Percentiles rank a stretch among this genome's conserved stretches.
Evolutionary conservation across 2,797 vertebrate species (phyloP).

Genomic region (Adrianichthys oophorus): DNA sequence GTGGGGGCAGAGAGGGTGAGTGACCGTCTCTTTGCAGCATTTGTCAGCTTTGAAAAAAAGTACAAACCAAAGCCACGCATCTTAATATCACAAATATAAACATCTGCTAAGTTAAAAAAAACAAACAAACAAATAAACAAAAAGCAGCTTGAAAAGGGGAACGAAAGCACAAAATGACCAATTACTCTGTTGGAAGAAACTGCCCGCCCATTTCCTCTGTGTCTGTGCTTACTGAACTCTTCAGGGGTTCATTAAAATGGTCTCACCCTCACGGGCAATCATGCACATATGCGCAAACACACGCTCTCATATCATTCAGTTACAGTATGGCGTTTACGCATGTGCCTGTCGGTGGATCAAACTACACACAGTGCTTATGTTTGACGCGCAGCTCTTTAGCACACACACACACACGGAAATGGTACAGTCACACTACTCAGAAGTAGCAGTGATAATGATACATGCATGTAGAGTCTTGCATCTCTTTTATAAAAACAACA

Average conservation of each 20-base stretch:
- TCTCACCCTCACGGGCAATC: conserved; percentile 14
- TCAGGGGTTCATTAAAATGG: conserved; percentile 40
- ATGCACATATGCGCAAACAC: conserved; percentile 24
- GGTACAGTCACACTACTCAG: conserved; percentile 46
- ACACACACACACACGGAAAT: conserved; percentile 40
- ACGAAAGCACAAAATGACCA: conserved; percentile 56
- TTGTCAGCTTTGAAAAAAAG: conserved; percentile 52
- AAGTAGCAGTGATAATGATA: conserved; percentile 48
- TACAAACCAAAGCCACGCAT: conserved; percentile 25
- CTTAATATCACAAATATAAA: conserved; percentile 22
- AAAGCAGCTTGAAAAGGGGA: conserved; percentile 39
- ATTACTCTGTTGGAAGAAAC: conserved; percentile 60
- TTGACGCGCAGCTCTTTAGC: conserved; percentile 11
- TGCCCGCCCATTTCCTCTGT: conserved; percentile 41
- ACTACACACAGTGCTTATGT: conserved; percentile 44
- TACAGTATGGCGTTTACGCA: conserved; percentile 40
- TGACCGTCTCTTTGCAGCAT: conserved; percentile 42
- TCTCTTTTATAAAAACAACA: conserved; percentile 50
- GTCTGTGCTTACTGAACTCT: conserved; percentile 36
- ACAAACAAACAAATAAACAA: conserved; percentile 26
- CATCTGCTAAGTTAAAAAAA: conserved; percentile 36
- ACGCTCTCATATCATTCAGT: conserved; percentile 30
- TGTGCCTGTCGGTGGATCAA: conserved; percentile 48
- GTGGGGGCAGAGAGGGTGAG: conserved; percentile 26
- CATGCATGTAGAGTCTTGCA: conserved; percentile 40